phyloP scores from a whole-genome alignment of 2,797 vertebrate genomes.

The Ibycter americanus region DNA sequence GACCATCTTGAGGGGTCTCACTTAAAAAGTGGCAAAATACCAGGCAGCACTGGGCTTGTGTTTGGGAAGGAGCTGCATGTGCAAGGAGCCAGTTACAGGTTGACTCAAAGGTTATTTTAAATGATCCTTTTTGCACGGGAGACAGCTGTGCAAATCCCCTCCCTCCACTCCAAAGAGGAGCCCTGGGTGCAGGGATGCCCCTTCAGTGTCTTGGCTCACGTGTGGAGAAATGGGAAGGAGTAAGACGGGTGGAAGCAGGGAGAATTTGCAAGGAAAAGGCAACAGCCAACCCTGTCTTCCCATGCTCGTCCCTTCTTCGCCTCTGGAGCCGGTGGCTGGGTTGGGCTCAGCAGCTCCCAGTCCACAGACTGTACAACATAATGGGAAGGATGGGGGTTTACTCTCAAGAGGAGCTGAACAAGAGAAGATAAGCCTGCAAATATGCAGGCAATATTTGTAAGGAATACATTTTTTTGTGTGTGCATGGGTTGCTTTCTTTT shows the following conservation, averaged over 20 bases:
- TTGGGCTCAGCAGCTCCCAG: neutral
- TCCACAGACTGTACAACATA: neutral
- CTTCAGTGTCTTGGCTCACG: neutral
- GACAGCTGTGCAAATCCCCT: neutral
- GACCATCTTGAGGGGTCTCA: neutral
- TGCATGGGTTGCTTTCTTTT: neutral
- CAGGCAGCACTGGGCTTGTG: neutral
- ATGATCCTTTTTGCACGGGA: neutral
- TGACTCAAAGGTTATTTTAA: neutral
- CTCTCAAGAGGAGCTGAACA: neutral
- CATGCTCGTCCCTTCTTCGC: neutral
- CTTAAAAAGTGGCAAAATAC: neutral
- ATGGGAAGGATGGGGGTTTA: neutral
- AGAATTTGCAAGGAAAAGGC: neutral
- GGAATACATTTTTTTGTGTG: neutral
- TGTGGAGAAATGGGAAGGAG: neutral
- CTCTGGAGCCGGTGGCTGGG: rapidly evolving
- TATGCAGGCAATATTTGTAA: neutral
- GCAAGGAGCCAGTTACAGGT: neutral
- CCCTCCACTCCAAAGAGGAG: neutral
- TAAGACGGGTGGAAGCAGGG: neutral
- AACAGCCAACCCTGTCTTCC: neutral
- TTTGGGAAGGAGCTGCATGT: neutral
- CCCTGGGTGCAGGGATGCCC: neutral
- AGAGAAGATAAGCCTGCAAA: neutral